Base-by-base conservation (phyloP, 2,888 invertebrate species). In the Pandemis cinnamomeana region DNA sequence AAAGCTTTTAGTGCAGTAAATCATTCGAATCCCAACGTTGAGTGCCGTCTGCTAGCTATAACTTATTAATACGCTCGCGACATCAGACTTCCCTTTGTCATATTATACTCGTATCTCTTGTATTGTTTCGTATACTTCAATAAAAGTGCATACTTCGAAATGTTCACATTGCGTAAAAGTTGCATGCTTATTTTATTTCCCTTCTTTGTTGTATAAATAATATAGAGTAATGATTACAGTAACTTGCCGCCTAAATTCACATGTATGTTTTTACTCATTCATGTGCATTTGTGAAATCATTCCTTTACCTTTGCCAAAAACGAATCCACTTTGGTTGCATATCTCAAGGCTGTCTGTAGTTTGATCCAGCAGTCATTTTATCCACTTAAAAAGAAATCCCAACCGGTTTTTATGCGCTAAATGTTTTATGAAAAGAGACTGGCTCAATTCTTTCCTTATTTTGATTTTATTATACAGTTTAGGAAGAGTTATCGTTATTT, bases 361-460 rank as follows among this genome's bases (percentile, higher is more conserved):
- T 63, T 51, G 41, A 36, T 72, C 55, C 68, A 58, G 55, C 13
- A 36, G 20, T 51, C 27, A 55, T 64, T 71, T n/a, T 44, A 41
- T 41, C 10, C 66, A 66, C 48, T 64, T 67, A 46, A 68, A 68
- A 72, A 68, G 72, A 72, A 72, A 68, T 68, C 63, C 42, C 20
- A 63, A 68, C 55, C 63, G 72, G 72, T 72, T 72, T 41, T 67
- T 61, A 15, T 15, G 36, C 36, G 55, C 62, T 68, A 48, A 41
- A 66, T 66, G 66, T 71, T 27, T 27, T 55, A 64, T 48, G 64
- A 71, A 71, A 72, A 53, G 15, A 61, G 13, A 66, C 41, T 68
- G 20, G 15, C 41, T 72, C 8, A 55, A 7, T 15, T 63, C 41
- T 61, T 73, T 63, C 55, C 58, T 63, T 20, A 48, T 66, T 46